A percentile compares a stretch with the other conserved stretches of the same genome.
Evolutionary conservation across 2,888 invertebrate genomes (phyloP).

Genomic region (Calliphora vomitoria): DNA sequence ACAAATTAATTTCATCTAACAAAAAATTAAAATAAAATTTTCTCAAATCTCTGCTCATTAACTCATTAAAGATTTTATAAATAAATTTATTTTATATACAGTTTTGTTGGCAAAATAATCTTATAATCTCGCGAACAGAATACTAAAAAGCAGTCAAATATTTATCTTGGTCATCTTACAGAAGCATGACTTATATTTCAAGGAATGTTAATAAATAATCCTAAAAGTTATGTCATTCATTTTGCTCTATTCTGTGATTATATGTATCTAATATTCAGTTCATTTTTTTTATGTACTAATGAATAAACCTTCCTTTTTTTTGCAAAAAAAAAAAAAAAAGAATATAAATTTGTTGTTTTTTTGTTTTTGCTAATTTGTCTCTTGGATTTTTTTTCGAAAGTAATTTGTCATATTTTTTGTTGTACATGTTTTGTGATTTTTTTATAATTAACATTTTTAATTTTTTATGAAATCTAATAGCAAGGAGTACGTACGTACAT

Average conservation of each 20-base stretch:
- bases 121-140: constrained; percentile 33
- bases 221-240: constrained; percentile 54
- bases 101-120: constrained; percentile 40
- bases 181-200: constrained; percentile 54
- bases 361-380: constrained; percentile 67
- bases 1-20: constrained; percentile 1
- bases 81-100: constrained; percentile 24
- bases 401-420: constrained; percentile 65
- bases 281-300: background rate
- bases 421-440: constrained; percentile 44
- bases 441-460: constrained; percentile 69
- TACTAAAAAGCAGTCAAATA: constrained; percentile 12
- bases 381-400: constrained; percentile 53
- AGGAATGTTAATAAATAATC: constrained; percentile 57
- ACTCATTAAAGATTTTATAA: constrained; percentile 54
- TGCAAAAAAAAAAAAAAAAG: constrained; percentile 7
- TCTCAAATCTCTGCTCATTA: constrained; percentile 56
- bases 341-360: background rate
- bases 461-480: constrained; percentile 70
- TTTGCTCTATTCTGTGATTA: constrained; percentile 11
- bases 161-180: constrained; percentile 56
- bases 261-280: background rate
- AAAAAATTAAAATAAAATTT: constrained; percentile 1
- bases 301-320: constrained; percentile 18
- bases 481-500: constrained; percentile 61